Evolutionary conservation across 2,888 invertebrate species (phyloP), one percentile per base, ranked within the genome.

Genomic region (Mythimna ferrago): DNA sequence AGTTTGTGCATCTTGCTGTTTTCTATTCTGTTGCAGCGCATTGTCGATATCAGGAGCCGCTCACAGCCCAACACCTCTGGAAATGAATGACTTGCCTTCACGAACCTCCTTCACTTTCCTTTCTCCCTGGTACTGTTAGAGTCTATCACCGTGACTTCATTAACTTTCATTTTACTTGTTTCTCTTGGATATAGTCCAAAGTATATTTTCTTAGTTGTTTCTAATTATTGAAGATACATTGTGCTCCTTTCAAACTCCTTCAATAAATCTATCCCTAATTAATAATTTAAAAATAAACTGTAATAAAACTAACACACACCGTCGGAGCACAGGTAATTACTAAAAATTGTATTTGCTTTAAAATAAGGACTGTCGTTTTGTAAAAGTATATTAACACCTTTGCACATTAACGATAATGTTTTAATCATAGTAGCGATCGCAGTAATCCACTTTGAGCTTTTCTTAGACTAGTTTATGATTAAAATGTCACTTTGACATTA

Each of bases 11-110:
- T 94, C 91, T 92, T 92, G 94, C 93, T 91, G 92, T 94, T 93
- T 95, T 92, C 90, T 93, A 85, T 93, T 95, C 91, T 96, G 95
- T 96, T 96, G 95, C 96, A 96, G 96, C 89, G 92, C 92, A 89
- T 92, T 92, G 89, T 91, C 92, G 87, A 91, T 93, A 91, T 90
- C 94, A 89, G 94, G 90, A 91, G 94, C 94, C 88, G 94, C 88
- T 90, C 93, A 86, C 91, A 93, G 90, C 89, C 91, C 92, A 89
- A 91, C 89, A 78, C 89, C 89, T 89, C 90, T 87, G 92, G 93
- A 91, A 85, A 90, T 89, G 87, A 93, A 89, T 93, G 89, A 93
- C 87, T 89, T 89, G 86, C 89, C 90, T 86, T 91, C 89, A 88
- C 78, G 71, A 66, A 71, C 53, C 53, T 63, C 76, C 85, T 84